phyloP scores from a whole-genome alignment of 1,140 invertebrate genomes.

The Nymphalis io region DNA sequence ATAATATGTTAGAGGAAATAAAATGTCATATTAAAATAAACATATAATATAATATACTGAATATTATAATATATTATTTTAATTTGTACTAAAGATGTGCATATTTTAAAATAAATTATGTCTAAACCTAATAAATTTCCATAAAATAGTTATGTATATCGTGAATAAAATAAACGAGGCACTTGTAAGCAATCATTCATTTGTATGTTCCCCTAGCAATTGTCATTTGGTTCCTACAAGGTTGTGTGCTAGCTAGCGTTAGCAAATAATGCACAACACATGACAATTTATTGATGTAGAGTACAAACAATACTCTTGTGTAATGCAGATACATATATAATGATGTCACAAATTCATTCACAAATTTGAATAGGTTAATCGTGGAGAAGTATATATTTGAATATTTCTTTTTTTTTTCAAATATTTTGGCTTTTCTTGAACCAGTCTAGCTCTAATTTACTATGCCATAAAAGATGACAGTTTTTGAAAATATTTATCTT shows the following conservation, averaged over 20 bases:
- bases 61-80: too few relatives aligned
- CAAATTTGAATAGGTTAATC: too few relatives aligned
- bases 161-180: constrained; percentile 52
- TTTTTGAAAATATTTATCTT: too few relatives aligned
- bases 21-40: too few relatives aligned
- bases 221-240: constrained; percentile 23
- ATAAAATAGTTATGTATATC: not conserved
- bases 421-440: too few relatives aligned
- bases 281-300: constrained; percentile 9
- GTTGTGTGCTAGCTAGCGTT: constrained; percentile 38
- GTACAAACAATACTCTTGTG: not conserved
- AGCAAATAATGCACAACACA: constrained; percentile 25
- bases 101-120: not conserved
- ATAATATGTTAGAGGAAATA: too few relatives aligned
- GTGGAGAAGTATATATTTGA: too few relatives aligned
- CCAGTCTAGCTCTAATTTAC: too few relatives aligned
- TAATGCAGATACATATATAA: not conserved
- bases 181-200: constrained; percentile 79
- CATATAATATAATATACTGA: too few relatives aligned
- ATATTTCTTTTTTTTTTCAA: too few relatives aligned
- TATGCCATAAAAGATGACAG: too few relatives aligned
- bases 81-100: too few relatives aligned
- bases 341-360: not conserved
- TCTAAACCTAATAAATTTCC: not conserved
- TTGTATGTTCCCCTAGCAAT: constrained; percentile 57